Evolutionary conservation across 2,113 vertebrate species (phyloP), one percentile per base, ranked within the genome.

Genomic region (Macquaria australasica): DNA sequence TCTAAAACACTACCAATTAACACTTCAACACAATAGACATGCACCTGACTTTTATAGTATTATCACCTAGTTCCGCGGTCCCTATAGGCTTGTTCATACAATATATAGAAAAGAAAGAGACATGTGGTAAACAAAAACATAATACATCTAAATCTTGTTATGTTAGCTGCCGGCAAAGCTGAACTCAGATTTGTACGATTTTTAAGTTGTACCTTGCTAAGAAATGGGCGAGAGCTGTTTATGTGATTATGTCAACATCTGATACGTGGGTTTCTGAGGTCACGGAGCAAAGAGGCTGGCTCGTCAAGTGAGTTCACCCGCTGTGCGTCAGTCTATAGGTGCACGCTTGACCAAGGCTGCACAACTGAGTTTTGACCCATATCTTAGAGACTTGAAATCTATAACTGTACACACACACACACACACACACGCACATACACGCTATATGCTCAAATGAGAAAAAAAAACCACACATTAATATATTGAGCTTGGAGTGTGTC

Each of bases 331-430:
- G 1, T 31, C 28, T 31, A 31, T 31, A 31, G 28, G 28, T 31
- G 28, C 28, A 31, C 2, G 28, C 28, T 31, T 31, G 28, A 31
- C 28, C 28, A 31, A 31, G 28, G 1, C 28, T 31, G 28, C 45
- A 73, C 23, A 53, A 53, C 9, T 12, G 41, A 50, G 14, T 39
- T 63, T 55, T 59, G 66, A 2, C 15, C 67, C 58, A 14, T 31
- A 48, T 69, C 12, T 41, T 23, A 1, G n/a, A 41, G 66, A 73
- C 48, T 53, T 86, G 66, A 62, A 81, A 70, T 28, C n/a, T 41
- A n/a, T 9, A 34, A 1, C 21, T n/a, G 34, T 41, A 55, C 5
- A 45, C 41, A 58, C 21, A 70, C 28, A 64, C 21, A 63, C 50
- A 43, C 28, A 31, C 28, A 55, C 5, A 45, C 41, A 31, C 28